A percentile compares a stretch with the other conserved stretches of the same genome.
Evolutionary conservation across 2,888 invertebrate genomes (phyloP).

Genomic region (Nomada lathburiana): DNA sequence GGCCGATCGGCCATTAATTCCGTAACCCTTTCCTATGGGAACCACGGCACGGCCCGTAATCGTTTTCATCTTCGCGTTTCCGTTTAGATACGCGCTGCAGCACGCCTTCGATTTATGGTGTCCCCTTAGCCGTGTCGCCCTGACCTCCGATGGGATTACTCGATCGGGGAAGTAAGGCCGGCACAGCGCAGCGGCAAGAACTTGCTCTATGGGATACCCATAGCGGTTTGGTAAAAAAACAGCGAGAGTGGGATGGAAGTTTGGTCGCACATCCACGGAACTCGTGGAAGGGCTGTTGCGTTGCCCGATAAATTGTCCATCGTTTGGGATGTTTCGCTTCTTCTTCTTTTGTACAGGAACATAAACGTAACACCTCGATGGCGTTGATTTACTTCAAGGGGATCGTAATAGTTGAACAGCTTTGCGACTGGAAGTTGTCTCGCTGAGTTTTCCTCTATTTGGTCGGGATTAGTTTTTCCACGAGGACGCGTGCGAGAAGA

Average conservation of each 20-base stretch:
- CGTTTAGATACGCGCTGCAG: slow-evolving; percentile 16
- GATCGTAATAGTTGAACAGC: no score
- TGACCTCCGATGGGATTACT: slow-evolving; percentile 19
- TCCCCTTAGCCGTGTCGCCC: slow-evolving; percentile 25
- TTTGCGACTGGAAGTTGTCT: no score
- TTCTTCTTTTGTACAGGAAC: no score
- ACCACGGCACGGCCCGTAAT: slow-evolving; percentile 33
- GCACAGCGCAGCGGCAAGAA: slow-evolving; percentile 1
- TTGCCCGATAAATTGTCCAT: no score
- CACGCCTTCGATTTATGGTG: slow-evolving; percentile 47
- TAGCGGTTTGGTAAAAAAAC: background rate
- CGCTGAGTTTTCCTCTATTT: no score
- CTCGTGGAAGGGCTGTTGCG: no score
- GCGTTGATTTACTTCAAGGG: no score
- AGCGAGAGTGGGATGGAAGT: background rate
- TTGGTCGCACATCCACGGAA: background rate
- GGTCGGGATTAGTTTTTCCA: no score
- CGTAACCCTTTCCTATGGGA: slow-evolving; percentile 23
- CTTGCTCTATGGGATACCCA: background rate
- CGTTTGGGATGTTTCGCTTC: no score
- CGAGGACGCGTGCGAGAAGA: no score
- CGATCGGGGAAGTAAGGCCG: slow-evolving; percentile 1
- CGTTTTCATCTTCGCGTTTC: slow-evolving; percentile 63
- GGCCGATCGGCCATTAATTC: slow-evolving; percentile 64
- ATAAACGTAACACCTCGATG: no score